phyloP scores from a whole-genome alignment of 2,113 vertebrate species.

The Equus przewalskii region DNA sequence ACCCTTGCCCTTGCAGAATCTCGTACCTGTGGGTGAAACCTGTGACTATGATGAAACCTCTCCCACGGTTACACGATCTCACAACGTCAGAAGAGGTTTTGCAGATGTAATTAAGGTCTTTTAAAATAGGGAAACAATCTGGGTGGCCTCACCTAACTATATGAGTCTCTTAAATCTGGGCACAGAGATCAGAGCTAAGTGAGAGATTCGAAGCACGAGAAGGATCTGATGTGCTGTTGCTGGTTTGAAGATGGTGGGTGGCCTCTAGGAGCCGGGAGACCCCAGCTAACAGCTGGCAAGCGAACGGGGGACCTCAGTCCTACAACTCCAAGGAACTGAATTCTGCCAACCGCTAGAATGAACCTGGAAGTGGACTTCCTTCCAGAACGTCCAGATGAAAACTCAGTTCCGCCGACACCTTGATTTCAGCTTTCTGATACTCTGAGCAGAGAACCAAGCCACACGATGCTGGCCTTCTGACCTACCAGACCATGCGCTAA shows the following conservation, averaged over 20 bases:
- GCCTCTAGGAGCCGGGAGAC: background rate
- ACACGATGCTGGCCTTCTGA: background rate
- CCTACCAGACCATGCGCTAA: background rate
- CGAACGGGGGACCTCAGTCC: background rate
- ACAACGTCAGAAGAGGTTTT: background rate
- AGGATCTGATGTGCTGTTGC: background rate
- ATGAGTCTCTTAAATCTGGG: background rate
- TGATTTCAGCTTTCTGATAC: background rate
- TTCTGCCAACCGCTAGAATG: background rate
- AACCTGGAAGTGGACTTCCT: background rate
- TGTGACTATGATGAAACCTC: background rate
- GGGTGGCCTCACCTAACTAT: background rate
- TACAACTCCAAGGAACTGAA: background rate
- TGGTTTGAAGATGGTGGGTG: background rate
- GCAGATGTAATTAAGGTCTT: too few species aligned
- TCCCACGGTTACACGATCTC: too few species aligned
- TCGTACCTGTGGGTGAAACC: too few species aligned
- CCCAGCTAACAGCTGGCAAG: background rate
- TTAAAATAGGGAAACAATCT: background rate
- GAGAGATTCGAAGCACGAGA: background rate
- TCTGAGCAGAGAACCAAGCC: background rate
- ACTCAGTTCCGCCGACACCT: background rate
- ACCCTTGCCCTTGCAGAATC: too few species aligned
- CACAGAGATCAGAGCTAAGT: background rate
- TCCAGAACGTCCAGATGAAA: background rate